A percentile compares a stretch with the other conserved stretches of the same genome.
Conservation (phyloP, 1,140 invertebrate genomes). For the Agrypnia vestita region DNA sequence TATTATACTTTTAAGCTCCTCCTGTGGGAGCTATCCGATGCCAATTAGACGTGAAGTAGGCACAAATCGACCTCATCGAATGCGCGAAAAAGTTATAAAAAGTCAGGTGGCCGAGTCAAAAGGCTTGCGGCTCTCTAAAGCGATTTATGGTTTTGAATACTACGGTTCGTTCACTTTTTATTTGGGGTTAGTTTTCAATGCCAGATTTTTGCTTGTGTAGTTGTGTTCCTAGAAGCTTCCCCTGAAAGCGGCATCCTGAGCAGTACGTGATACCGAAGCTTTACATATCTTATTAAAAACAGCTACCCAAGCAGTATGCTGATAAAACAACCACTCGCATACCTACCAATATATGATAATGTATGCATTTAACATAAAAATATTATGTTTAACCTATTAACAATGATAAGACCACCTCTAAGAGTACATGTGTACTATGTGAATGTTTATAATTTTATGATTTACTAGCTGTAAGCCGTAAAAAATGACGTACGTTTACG, state of each 20-base stretch:
- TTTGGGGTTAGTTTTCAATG: too few species aligned
- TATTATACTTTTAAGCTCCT: constrained; percentile 1
- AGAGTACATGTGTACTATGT: too few species aligned
- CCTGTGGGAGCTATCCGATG: constrained; percentile 48
- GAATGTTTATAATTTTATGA: too few species aligned
- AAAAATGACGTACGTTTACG: too few species aligned
- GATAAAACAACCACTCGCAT: neutral
- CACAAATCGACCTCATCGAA: neutral
- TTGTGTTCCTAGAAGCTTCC: neutral
- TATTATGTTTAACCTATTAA: too few species aligned
- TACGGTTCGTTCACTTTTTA: too few species aligned
- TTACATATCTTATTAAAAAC: constrained; percentile 12
- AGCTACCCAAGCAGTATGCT: neutral
- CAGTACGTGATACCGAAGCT: neutral
- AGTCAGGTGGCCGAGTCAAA: neutral
- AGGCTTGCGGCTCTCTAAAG: neutral
- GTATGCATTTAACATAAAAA: too few species aligned
- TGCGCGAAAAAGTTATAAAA: neutral
- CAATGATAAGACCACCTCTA: too few species aligned
- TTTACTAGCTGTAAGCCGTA: too few species aligned
- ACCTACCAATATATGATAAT: neutral
- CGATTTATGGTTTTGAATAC: neutral
- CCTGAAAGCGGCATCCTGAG: neutral
- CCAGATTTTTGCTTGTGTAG: neutral
- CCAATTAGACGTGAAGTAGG: constrained; percentile 45